Percentiles rank a stretch among this genome's conserved stretches.
These are phyloP conservation scores for Sinhomidia bicolor DNA, from an alignment of 2,888 invertebrate species.

Conservation along the genomic window DNA sequence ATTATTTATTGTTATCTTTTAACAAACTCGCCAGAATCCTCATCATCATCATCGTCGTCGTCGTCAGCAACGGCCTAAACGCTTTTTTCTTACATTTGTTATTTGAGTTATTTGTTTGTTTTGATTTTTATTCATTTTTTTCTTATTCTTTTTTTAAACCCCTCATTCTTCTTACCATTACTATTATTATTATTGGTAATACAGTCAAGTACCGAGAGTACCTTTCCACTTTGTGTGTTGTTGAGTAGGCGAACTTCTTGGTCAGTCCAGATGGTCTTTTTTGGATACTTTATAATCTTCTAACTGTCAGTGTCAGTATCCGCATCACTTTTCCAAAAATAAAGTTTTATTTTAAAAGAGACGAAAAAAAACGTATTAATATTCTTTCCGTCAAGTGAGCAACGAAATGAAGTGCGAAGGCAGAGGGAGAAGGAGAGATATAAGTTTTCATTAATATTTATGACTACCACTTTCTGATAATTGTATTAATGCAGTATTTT, in stretches of 20 bases:
- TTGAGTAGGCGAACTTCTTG: slow-evolving; percentile 61
- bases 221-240: neutral
- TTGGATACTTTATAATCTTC: neutral
- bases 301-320: slow-evolving; percentile 22
- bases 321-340: slow-evolving; percentile 22
- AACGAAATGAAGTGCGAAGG: neutral
- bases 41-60: neutral
- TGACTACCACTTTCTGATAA: too few species aligned
- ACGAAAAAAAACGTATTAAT: too few species aligned
- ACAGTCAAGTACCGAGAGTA: too few species aligned
- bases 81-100: neutral
- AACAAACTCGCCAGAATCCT: neutral
- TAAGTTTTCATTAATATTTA: neutral
- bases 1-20: neutral
- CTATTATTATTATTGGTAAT: slow-evolving; percentile 12
- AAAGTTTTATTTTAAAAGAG: slow-evolving; percentile 19
- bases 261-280: slow-evolving; percentile 63
- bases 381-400: neutral
- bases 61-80: neutral
- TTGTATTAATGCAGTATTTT: neutral
- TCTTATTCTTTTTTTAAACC: neutral
- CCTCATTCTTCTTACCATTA: neutral
- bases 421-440: neutral
- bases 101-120: slow-evolving; percentile 60
- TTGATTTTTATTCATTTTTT: slow-evolving; percentile 7